phyloP scores from a whole-genome alignment of 92 coral and sea anemone species.

The Phenganax marumi region DNA sequence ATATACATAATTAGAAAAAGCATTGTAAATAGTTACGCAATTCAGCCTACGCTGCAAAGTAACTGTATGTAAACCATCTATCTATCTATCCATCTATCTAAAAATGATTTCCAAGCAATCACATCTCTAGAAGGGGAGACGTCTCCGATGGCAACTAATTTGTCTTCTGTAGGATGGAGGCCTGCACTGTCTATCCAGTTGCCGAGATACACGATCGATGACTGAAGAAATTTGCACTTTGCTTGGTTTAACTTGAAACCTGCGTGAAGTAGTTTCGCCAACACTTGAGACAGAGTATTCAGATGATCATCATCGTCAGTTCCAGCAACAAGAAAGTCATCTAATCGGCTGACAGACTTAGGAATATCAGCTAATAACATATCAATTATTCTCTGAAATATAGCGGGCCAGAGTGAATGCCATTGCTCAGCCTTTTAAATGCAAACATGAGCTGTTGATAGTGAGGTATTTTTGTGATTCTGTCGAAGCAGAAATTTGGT shows the following conservation, averaged over 20 bases:
- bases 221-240: too few species aligned
- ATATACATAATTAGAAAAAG: too few species aligned
- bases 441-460: conserved; percentile 32
- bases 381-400: conserved; percentile 47
- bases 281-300: conserved; percentile 42
- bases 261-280: conserved; percentile 34
- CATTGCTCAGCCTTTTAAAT: conserved; percentile 40
- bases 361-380: conserved; percentile 49
- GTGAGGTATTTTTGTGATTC: conserved; percentile 33
- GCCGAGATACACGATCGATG: conserved; percentile 27
- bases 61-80: too few species aligned
- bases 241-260: conserved; percentile 35
- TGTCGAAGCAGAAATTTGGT: neutral
- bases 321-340: conserved; percentile 53
- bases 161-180: conserved; percentile 4
- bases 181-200: conserved; percentile 27
- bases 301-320: conserved; percentile 47
- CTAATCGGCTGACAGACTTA: conserved; percentile 41
- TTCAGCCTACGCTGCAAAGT: too few species aligned
- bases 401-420: conserved; percentile 45
- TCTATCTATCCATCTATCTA: too few species aligned
- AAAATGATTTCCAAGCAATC: neutral
- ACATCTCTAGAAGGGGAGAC: neutral
- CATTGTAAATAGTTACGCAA: too few species aligned
- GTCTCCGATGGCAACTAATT: neutral